Evolutionary conservation across 2,797 vertebrate species (phyloP), one percentile per base, ranked within the genome.

Genomic region (Taenioides sp.): DNA sequence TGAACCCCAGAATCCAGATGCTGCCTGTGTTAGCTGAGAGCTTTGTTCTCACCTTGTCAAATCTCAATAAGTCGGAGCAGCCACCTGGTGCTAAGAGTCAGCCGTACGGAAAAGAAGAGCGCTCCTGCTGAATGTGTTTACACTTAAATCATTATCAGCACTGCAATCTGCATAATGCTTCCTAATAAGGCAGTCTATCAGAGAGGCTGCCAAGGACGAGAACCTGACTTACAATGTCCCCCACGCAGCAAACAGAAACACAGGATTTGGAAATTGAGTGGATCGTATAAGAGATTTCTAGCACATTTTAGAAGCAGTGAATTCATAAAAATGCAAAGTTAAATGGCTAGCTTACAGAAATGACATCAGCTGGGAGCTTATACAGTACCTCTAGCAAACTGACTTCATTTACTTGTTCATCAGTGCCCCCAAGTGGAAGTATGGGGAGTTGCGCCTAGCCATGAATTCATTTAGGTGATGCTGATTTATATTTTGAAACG

Each of bases 361-460:
- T 81, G 77, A 79, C 82, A 82, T 84, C 74, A 84, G 78, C 72
- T 69, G 65, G 10, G 52, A 83, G 75, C 69, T 69, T 69, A 85
- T 67, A 72, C 60, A 62, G 60, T n/a, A 7, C 83, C 79, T 76
- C 74, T 57, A 72, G 71, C 74, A 75, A 57, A 63, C 79, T 50
- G 67, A 31, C 52, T 68, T 76, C 49, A 74, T 83, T 90, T 88
- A 71, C 85, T 91, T 91, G 89, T 90, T 93, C 80, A 85, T 87
- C 81, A 89, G 84, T 91, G 92, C 93, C 94, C 89, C 89, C 94
- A 89, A 82, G 90, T 93, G 94, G 91, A 17, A 1, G 69, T 57
- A 78, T 2, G 27, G 27, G 31, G 63, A 80, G 85, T 47, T 91
- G 77, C 87, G 87, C 43, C 34, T 52, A 52, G 62, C 12, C 63